These are phyloP conservation scores for Calliphora vomitoria DNA, from an alignment of 2,888 invertebrate genomes.

Conservation along the genomic window DNA sequence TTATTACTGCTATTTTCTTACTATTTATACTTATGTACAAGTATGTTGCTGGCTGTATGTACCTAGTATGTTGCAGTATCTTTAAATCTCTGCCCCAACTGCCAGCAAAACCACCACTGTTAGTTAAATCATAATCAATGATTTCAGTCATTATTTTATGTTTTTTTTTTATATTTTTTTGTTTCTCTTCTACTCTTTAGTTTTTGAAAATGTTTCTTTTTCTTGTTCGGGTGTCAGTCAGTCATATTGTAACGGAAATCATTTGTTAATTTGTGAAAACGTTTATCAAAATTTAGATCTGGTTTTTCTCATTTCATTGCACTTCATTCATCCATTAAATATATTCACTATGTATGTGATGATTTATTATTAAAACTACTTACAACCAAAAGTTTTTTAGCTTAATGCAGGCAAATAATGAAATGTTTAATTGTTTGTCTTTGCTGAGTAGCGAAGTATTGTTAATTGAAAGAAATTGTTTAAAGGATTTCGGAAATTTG, in stretches of 20 bases:
- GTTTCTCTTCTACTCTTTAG: constrained; percentile 17
- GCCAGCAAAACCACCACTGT: not conserved
- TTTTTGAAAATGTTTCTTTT: constrained; percentile 6
- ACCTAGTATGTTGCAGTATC: constrained; percentile 11
- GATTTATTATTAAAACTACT: constrained; percentile 65
- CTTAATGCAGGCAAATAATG: not conserved
- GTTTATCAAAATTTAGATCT: constrained; percentile 71
- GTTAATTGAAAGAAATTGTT: constrained; percentile 58
- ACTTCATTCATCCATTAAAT: constrained; percentile 49
- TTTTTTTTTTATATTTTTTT: constrained; percentile 12
- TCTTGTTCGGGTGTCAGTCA: constrained; percentile 58
- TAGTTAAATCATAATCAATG: constrained; percentile 73
- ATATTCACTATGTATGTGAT: constrained; percentile 39
- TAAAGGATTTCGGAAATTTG: constrained; percentile 31
- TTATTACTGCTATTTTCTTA: constrained; percentile 48
- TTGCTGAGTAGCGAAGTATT: constrained; percentile 6
- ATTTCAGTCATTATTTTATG: constrained; percentile 62
- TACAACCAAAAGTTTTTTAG: not conserved
- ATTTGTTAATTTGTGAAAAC: constrained; percentile 74
- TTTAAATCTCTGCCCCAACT: constrained; percentile 9
- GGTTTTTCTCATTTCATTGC: constrained; percentile 66
- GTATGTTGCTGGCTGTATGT: not conserved
- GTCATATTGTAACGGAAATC: constrained; percentile 73
- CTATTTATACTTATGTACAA: constrained; percentile 6
- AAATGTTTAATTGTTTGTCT: not conserved